Evolutionary conservation across 1,140 invertebrate genomes (phyloP).

Genomic region (Dinoponera quadriceps): DNA sequence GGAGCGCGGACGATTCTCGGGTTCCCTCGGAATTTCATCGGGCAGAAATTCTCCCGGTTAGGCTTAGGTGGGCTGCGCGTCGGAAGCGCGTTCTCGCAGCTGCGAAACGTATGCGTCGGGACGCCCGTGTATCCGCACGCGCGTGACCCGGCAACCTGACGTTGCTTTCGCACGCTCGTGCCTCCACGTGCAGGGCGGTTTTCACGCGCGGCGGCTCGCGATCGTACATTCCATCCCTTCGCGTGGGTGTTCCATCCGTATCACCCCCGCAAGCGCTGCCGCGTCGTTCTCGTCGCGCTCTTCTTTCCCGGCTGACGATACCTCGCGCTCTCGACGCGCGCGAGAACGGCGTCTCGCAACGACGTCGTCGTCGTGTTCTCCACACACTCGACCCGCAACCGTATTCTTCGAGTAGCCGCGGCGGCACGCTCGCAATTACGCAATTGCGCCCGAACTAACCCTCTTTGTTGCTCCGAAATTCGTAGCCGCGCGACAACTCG

Average conservation of each 20-base stretch:
- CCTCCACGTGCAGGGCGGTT: conserved; percentile 5
- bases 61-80: not conserved
- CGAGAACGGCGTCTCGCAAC: not conserved
- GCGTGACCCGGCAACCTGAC: no score
- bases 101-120: conserved; percentile 11
- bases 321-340: conserved; percentile 20
- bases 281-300: conserved; percentile 4
- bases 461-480: no score
- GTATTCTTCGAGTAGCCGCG: no score
- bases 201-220: conserved; percentile 10
- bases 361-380: no score
- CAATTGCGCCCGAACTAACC: no score
- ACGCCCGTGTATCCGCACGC: not conserved
- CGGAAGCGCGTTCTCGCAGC: conserved; percentile 16
- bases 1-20: not conserved
- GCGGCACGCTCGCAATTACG: no score
- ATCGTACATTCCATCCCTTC: not conserved
- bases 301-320: not conserved
- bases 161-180: not conserved
- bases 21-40: conserved; percentile 4
- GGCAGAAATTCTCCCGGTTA: conserved; percentile 2
- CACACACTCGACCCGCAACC: no score
- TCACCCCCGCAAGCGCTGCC: no score
- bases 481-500: no score
- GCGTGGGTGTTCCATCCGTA: not conserved